A percentile compares a stretch with the other conserved stretches of the same genome.
Conservation (phyloP, 2,113 vertebrate species). For the Sterrhoptilus dennistouni region DNA sequence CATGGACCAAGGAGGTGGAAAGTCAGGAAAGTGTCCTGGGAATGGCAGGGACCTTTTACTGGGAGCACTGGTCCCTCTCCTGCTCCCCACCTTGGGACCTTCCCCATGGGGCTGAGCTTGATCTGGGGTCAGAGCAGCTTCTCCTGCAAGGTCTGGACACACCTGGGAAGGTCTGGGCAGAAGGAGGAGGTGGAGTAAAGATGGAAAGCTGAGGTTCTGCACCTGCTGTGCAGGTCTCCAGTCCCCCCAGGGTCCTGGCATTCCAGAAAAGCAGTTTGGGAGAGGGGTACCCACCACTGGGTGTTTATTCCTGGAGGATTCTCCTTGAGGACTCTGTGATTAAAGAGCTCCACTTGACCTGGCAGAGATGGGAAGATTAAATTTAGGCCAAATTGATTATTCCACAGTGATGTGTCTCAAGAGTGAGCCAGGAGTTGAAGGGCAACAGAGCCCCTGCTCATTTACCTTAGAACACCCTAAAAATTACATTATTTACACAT, state of each 20-base stretch:
- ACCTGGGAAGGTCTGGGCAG: background rate
- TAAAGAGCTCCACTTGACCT: background rate
- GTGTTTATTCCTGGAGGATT: background rate
- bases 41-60: background rate
- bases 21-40: background rate
- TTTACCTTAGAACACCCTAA: background rate
- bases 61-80: background rate
- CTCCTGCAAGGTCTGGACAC: background rate
- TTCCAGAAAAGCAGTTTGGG: background rate
- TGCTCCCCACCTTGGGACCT: background rate
- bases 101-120: background rate
- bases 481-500: background rate
- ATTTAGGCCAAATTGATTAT: background rate
- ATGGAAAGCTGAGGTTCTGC: background rate
- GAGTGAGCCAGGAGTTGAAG: background rate
- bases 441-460: background rate
- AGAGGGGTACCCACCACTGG: accelerated
- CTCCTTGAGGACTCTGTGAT: background rate
- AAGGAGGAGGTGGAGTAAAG: background rate
- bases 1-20: accelerated
- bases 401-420: background rate
- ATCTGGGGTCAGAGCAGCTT: background rate
- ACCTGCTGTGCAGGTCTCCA: accelerated
- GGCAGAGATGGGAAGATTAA: background rate
- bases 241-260: background rate